Evolutionary conservation across 1,140 invertebrate genomes (phyloP).

Genomic region (Psilanteris sp.): DNA sequence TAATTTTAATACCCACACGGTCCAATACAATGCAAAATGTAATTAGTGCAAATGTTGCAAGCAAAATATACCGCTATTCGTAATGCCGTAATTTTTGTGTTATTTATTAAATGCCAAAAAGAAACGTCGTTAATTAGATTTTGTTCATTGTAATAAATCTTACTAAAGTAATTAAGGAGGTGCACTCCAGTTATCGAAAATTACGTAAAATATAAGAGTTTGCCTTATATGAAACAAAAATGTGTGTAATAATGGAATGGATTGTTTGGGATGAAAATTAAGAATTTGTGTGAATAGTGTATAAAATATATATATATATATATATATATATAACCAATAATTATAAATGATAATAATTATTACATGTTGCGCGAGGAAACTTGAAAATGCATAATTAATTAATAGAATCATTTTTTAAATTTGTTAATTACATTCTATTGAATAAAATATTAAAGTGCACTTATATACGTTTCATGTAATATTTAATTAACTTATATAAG

Average conservation of each 20-base stretch:
- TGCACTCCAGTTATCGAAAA: conserved; percentile 23
- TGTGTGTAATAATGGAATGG: not conserved
- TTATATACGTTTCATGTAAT: too few relatives aligned
- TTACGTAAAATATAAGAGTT: conserved; percentile 19
- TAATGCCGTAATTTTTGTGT: conserved; percentile 28
- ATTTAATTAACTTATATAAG: too few relatives aligned
- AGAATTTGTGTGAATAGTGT: too few relatives aligned
- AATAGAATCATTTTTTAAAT: too few relatives aligned
- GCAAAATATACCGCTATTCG: conserved; percentile 6
- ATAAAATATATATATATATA: too few relatives aligned
- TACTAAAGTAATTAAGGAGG: conserved; percentile 18
- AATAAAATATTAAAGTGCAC: too few relatives aligned
- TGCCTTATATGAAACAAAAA: not conserved
- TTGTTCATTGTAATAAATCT: conserved; percentile 48
- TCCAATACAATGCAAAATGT: conserved; percentile 16
- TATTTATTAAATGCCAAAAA: conserved; percentile 35
- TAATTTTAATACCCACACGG: conserved; percentile 21
- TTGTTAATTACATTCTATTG: too few relatives aligned
- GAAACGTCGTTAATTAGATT: conserved; percentile 40
- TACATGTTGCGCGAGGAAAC: too few relatives aligned
- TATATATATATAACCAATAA: too few relatives aligned
- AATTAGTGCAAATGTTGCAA: conserved; percentile 37
- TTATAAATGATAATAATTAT: too few relatives aligned
- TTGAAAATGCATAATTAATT: too few relatives aligned
- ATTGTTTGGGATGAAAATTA: too few relatives aligned